A percentile compares a stretch with the other conserved stretches of the same genome.
These are phyloP conservation scores for Cariama cristata DNA, from an alignment of 2,113 vertebrate species.

Conservation along the genomic window DNA sequence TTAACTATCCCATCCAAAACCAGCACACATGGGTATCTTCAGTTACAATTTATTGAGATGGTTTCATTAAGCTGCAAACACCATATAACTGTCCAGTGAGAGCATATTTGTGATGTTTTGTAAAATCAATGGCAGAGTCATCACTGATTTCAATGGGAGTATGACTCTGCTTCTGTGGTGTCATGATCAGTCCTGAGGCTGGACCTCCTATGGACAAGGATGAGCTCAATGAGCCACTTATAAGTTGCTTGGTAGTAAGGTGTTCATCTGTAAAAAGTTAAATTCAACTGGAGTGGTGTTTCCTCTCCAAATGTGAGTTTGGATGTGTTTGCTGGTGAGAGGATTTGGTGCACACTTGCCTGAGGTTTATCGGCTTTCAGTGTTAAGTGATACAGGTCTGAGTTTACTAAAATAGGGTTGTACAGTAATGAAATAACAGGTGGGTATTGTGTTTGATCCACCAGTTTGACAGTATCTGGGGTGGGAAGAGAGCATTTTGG, in stretches of 20 bases:
- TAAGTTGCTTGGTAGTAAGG: background rate
- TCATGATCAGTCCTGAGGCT: background rate
- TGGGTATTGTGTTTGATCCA: background rate
- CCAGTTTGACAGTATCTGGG: background rate
- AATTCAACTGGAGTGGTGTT: background rate
- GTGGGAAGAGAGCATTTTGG: background rate
- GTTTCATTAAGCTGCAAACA: background rate
- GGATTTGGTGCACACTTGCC: too few relatives aligned
- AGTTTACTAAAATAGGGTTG: background rate
- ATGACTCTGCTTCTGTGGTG: rapidly evolving
- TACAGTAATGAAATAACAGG: too few relatives aligned
- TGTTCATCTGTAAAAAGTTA: background rate
- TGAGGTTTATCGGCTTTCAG: background rate
- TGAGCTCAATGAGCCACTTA: rapidly evolving
- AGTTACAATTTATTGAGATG: background rate
- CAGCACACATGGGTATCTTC: background rate
- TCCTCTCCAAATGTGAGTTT: background rate
- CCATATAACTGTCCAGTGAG: background rate
- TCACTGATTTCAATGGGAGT: background rate
- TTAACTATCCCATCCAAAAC: too few relatives aligned
- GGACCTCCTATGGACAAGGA: background rate
- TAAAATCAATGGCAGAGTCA: background rate
- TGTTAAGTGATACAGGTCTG: background rate
- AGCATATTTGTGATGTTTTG: background rate
- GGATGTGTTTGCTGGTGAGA: background rate